phyloP scores from a whole-genome alignment of 2,888 invertebrate species.

The Acleris holmiana region DNA sequence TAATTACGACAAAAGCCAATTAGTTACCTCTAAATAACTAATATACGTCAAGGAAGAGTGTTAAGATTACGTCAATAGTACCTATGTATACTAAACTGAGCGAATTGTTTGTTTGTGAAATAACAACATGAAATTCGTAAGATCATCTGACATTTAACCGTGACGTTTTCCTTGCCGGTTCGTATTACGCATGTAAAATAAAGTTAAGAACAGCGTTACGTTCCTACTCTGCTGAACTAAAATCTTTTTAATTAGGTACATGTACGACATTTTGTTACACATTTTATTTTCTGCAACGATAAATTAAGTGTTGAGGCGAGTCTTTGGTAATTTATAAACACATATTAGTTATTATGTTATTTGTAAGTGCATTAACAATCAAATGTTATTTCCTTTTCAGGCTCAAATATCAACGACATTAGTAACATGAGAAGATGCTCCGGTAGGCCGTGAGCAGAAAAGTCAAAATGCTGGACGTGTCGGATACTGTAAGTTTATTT shows the following conservation, averaged over 20 bases:
- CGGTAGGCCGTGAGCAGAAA: slow-evolving; percentile 12
- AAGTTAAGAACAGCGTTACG: no score
- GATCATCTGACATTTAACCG: no score
- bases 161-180: no score
- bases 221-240: no score
- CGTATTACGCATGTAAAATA: no score
- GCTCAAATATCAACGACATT: not conserved
- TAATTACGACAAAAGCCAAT: not conserved
- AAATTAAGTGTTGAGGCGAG: no score
- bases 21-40: not conserved
- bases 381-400: slow-evolving; percentile 13
- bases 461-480: slow-evolving; percentile 65
- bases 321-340: no score
- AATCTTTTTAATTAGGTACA: no score
- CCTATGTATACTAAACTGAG: not conserved
- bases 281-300: no score
- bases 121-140: no score
- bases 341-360: not conserved
- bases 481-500: slow-evolving; percentile 67
- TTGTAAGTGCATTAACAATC: not conserved
- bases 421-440: slow-evolving; percentile 10
- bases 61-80: not conserved
- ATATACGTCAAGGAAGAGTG: not conserved
- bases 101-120: no score
- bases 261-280: no score